Evolutionary conservation across 2,113 vertebrate genomes (phyloP), one percentile per base, ranked within the genome.

Genomic region (Bothrops jararaca): DNA sequence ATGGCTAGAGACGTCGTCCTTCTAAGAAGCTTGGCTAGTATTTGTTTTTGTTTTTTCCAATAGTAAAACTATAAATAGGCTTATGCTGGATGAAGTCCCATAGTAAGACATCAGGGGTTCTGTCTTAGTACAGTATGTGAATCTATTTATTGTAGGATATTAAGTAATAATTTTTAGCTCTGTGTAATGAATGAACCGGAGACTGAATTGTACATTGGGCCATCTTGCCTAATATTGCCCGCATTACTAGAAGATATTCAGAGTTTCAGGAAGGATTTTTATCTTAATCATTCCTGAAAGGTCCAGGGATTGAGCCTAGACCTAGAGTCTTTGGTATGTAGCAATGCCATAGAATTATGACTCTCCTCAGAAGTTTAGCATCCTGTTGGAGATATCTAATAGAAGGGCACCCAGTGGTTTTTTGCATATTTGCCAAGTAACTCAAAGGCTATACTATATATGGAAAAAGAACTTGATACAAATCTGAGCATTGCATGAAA

Each of bases 401-500:
- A 58, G 86, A 92, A 60, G 92, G 58, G 12, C 0, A 0, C 56
- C 53, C 89, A 92, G 91, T 87, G 4, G 90, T 86, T 26, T 12
- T 88, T 11, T 64, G 85, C 85, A 93, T 93, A 22, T 69, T 91
- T 96, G 54, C 60, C 48, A 42, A 91, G 74, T n/a, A 91, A 26
- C 87, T 94, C 88, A 95, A 91, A 89, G 53, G 29, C n/a, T 90
- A 0, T 0, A 0, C 48, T 0, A 0, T 91, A 64, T 34, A 52
- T 54, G 24, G 90, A 2, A 11, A 29, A 95, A 93, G 90, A 90
- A 92, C 64, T 91, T 88, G 86, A 69, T 69, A 26, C 42, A 60
- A 60, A 93, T 95, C 26, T 91, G 42, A 87, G 60, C 89, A 8
- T 0, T 0, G 26, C 34, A 74, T 92, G 64, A 10, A 20, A n/a